These are phyloP conservation scores for Mobula birostris DNA, from an alignment of 2,113 vertebrate genomes.

Conservation along the genomic window DNA sequence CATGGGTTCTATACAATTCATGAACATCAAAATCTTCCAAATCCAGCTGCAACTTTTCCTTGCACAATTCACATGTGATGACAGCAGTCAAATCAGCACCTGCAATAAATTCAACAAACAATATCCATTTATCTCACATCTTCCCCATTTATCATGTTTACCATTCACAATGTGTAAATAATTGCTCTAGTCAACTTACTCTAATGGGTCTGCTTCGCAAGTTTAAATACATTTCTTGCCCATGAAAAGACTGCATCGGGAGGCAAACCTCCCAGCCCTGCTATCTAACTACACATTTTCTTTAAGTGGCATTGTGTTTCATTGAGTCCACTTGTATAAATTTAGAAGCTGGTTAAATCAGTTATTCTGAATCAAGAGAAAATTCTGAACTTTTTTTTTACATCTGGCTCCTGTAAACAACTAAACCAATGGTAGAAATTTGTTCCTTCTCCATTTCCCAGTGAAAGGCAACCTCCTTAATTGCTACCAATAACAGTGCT, in stretches of 20 bases:
- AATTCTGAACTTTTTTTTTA: no score
- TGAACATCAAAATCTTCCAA: conserved; percentile 93
- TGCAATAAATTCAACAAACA: conserved; percentile 44
- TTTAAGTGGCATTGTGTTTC: no score
- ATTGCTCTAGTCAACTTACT: no score
- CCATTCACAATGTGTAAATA: neutral
- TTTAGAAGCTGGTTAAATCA: neutral
- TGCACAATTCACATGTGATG: conserved; percentile 93
- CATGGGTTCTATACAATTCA: conserved; percentile 88
- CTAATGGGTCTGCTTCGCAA: no score
- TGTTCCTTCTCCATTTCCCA: neutral
- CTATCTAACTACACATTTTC: no score
- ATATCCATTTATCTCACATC: neutral
- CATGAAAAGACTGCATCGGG: no score
- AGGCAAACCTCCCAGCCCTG: no score
- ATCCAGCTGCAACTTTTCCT: conserved; percentile 86
- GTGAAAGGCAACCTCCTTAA: neutral
- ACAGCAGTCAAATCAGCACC: conserved; percentile 85
- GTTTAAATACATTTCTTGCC: no score
- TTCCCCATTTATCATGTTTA: neutral
- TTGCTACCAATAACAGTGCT: neutral
- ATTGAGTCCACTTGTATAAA: no score
- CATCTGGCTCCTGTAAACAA: no score
- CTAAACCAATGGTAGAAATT: neutral
- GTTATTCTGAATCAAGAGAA: neutral